These are phyloP conservation scores for Thalassophryne amazonica DNA, from an alignment of 2,797 vertebrate species.

Conservation along the genomic window DNA sequence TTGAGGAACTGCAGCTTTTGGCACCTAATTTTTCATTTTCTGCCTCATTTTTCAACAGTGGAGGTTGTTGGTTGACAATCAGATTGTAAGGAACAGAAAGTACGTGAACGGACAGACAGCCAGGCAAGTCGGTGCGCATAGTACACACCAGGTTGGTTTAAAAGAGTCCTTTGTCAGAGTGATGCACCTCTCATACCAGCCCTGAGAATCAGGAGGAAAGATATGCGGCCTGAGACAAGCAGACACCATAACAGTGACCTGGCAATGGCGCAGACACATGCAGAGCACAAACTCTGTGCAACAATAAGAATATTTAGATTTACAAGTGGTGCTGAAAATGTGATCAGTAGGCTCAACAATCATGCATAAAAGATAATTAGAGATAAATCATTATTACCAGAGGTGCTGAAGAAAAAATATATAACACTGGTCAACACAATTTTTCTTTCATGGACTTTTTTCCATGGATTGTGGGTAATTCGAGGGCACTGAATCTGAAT, in stretches of 20 bases:
- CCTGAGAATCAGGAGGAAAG: constrained; percentile 14
- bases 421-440: background rate
- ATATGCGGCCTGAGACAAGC: constrained; percentile 14
- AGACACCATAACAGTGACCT: constrained; percentile 5
- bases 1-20: no score
- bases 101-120: background rate
- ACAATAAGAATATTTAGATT: background rate
- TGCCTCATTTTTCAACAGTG: no score
- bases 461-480: no score
- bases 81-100: background rate
- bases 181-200: constrained; percentile 32
- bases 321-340: background rate
- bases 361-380: background rate
- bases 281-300: no score
- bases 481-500: no score
- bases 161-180: constrained; percentile 14
- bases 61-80: no score
- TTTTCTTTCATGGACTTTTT: no score
- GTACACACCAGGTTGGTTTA: constrained; percentile 22
- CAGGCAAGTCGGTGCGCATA: no score
- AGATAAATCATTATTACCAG: background rate
- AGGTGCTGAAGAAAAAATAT: background rate
- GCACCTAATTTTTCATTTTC: no score
- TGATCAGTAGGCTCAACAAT: background rate
- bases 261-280: background rate